Evolutionary conservation across 2,113 vertebrate species (phyloP), one percentile per base, ranked within the genome.

Genomic region (Hucho hucho): DNA sequence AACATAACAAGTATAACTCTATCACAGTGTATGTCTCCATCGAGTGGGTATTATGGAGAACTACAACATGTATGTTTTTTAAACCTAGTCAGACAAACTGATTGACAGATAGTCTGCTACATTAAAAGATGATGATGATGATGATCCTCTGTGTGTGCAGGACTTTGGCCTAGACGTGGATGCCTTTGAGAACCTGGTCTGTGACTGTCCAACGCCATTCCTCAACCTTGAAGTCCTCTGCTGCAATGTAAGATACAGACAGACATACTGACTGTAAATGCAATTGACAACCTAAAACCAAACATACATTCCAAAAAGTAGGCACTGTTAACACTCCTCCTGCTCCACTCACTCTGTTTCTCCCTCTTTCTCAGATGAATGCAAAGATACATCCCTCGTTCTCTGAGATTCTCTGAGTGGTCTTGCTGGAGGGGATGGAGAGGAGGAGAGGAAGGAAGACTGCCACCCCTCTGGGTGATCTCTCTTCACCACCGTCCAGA

Each of bases 151-250:
- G 16, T 77, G 64, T 75, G 1, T 25, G 0, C 78, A 98, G 97
- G 93, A 98, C 87, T 99, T 98, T 79, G 97, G 97, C 12, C 90
- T 99, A 84, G 97, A 99, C 0, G 73, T 95, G 70, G 87, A 91
- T 7, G 83, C 95, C 0, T 99, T 99, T 86, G 90, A 93, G 82
- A 94, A 92, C 75, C 92, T 99, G 93, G 94, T 97, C 32, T 95
- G 88, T 4, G 90, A 92, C 0, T 98, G 97, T 81, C 97, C 97
- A 0, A 72, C 85, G 0, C 84, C 91, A 0, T 96, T 97, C 86
- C 93, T 99, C 69, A 94, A 92, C 77, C 91, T 98, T 6, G 95
- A 97, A 67, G 94, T 98, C 79, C 92, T 93, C 84, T 99, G 97
- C 92, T 98, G 97, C 90, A 93, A 90, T 26, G 97, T 98, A 87